A percentile compares a stretch with the other conserved stretches of the same genome.
Evolutionary conservation across 2,888 invertebrate species (phyloP).

Genomic region (Lasioglossum zephyrum): DNA sequence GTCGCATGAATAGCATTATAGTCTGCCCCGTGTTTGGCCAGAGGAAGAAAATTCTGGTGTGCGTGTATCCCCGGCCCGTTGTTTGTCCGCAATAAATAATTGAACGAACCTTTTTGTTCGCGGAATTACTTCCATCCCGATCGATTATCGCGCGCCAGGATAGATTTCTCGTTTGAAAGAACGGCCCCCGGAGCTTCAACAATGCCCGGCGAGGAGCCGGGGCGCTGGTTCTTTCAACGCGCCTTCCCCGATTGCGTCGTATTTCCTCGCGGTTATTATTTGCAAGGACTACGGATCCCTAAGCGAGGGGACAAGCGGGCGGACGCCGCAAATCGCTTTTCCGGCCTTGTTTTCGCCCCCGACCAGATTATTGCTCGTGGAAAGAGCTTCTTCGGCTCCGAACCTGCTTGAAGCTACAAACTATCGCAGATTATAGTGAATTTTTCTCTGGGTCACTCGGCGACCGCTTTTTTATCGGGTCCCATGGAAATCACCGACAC

Average conservation of each 20-base stretch:
- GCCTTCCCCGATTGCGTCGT: conserved; percentile 25
- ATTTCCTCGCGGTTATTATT: conserved; percentile 58
- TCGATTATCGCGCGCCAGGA: conserved; percentile 61
- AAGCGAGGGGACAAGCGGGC: neutral
- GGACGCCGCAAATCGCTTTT: conserved; percentile 10
- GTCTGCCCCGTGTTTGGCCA: neutral
- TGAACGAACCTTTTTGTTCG: conserved; percentile 48
- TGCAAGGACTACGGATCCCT: neutral
- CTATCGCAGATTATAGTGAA: neutral
- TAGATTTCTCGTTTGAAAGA: conserved; percentile 62
- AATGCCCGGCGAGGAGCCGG: conserved; percentile 49
- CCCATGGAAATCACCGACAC: too few species aligned
- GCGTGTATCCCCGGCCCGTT: neutral
- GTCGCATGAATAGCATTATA: conserved; percentile 21
- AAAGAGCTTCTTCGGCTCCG: neutral
- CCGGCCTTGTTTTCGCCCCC: neutral
- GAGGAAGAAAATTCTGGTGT: conserved; percentile 23
- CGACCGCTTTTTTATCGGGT: neutral
- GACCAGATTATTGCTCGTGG: neutral
- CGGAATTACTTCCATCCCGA: conserved; percentile 60
- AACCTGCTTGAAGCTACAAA: neutral
- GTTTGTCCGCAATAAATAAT: conserved; percentile 56
- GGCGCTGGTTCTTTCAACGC: conserved; percentile 52
- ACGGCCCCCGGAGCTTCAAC: conserved; percentile 41
- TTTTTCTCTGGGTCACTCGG: neutral